These are phyloP conservation scores for Epizoanthus fatuus DNA, from an alignment of 92 coral and sea anemone genomes.

Conservation along the genomic window DNA sequence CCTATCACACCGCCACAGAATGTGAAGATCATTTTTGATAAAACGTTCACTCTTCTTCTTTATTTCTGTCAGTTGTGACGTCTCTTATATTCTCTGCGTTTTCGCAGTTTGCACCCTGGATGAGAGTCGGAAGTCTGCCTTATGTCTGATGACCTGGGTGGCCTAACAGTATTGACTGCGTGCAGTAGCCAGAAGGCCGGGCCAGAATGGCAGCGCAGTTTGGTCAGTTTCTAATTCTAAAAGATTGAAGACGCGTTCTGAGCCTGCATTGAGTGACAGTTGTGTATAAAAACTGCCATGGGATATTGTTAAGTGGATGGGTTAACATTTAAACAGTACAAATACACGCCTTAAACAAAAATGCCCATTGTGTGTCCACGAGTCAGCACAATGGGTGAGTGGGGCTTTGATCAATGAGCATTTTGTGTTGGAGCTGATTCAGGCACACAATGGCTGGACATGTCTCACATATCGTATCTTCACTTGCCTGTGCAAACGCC, in stretches of 20 bases:
- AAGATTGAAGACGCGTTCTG: neutral
- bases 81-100: neutral
- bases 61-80: neutral
- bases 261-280: neutral
- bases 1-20: neutral
- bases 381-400: conserved; percentile 22
- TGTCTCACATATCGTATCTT: neutral
- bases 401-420: conserved; percentile 21
- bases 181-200: no score
- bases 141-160: no score
- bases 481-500: conserved; percentile 36
- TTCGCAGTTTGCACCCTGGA: neutral
- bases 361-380: conserved; percentile 21
- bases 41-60: conserved; percentile 1
- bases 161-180: no score
- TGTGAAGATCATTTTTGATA: neutral
- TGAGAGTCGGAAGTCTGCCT: neutral
- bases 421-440: conserved; percentile 23
- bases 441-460: conserved; percentile 19
- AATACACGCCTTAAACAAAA: conserved; percentile 13
- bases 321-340: conserved; percentile 25
- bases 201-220: no score
- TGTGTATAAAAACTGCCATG: neutral
- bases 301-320: conserved; percentile 3
- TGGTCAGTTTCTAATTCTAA: neutral